These are phyloP conservation scores for Sphaeridia pumilis DNA, from an alignment of 2,888 invertebrate genomes.

Conservation along the genomic window DNA sequence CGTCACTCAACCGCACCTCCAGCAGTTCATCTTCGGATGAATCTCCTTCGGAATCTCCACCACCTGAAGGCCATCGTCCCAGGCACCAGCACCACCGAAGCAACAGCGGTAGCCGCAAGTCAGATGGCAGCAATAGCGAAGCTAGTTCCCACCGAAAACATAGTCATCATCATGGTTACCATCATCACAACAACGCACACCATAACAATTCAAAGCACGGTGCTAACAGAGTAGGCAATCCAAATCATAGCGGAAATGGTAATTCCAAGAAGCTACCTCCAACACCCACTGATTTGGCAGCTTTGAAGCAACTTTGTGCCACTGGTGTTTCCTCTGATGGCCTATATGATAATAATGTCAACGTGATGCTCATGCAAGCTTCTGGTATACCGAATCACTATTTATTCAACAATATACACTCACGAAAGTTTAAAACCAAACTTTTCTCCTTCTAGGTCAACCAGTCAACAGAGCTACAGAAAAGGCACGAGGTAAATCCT, in stretches of 20 bases:
- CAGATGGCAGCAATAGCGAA: slow-evolving; percentile 7
- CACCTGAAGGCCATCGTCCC: slow-evolving; percentile 39
- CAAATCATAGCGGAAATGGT: slow-evolving; percentile 43
- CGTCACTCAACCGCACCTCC: slow-evolving; percentile 66
- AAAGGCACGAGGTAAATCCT: not conserved
- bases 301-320: slow-evolving; percentile 21
- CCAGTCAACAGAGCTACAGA: not conserved
- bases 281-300: slow-evolving; percentile 37
- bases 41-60: slow-evolving; percentile 47
- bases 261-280: slow-evolving; percentile 44
- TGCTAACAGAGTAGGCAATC: slow-evolving; percentile 52
- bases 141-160: slow-evolving; percentile 2
- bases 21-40: slow-evolving; percentile 75
- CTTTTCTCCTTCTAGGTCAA: not conserved
- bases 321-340: slow-evolving; percentile 15
- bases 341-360: slow-evolving; percentile 18
- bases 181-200: slow-evolving; percentile 17
- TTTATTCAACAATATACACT: not conserved
- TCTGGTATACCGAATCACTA: not conserved
- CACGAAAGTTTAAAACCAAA: not conserved
- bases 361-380: slow-evolving; percentile 2
- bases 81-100: not conserved
- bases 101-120: slow-evolving; percentile 2
- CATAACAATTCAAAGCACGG: slow-evolving; percentile 11
- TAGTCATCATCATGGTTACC: slow-evolving; percentile 8